Evolutionary conservation across 2,113 vertebrate genomes (phyloP).

Genomic region (Xyliphius kryptos): DNA sequence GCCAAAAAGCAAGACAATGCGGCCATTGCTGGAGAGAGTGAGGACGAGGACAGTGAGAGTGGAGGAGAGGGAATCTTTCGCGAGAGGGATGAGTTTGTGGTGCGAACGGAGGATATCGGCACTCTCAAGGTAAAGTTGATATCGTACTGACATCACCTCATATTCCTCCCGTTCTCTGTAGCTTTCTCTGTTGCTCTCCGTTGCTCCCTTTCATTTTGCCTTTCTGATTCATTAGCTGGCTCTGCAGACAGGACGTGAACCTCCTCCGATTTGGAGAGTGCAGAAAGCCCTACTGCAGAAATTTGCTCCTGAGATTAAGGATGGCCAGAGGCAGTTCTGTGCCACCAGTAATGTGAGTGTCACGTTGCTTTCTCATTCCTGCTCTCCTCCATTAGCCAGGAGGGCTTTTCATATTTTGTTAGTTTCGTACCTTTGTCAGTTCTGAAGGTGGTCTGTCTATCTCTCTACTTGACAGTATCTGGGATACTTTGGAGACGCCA

Average conservation of each 20-base stretch:
- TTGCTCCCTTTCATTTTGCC: too few species aligned
- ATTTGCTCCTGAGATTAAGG: constrained; percentile 90
- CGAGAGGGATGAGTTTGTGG: too few species aligned
- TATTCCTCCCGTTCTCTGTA: neutral
- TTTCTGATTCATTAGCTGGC: too few species aligned
- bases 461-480: constrained; percentile 69
- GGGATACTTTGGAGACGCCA: constrained; percentile 86
- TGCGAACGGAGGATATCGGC: constrained; percentile 78
- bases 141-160: too few species aligned
- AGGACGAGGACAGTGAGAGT: constrained; percentile 80
- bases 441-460: constrained; percentile 13
- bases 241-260: constrained; percentile 81
- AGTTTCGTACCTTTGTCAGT: neutral
- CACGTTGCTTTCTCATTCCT: neutral
- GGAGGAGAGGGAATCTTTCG: constrained; percentile 83
- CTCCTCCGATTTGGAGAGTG: constrained; percentile 87
- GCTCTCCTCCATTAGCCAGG: neutral
- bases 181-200: neutral
- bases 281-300: constrained; percentile 91
- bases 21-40: constrained; percentile 78
- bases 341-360: constrained; percentile 86
- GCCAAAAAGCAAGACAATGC: constrained; percentile 81
- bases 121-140: constrained; percentile 71
- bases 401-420: neutral
- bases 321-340: constrained; percentile 87